Base-by-base conservation (phyloP, 2,113 vertebrate genomes). In the Calidris pygmaea region DNA sequence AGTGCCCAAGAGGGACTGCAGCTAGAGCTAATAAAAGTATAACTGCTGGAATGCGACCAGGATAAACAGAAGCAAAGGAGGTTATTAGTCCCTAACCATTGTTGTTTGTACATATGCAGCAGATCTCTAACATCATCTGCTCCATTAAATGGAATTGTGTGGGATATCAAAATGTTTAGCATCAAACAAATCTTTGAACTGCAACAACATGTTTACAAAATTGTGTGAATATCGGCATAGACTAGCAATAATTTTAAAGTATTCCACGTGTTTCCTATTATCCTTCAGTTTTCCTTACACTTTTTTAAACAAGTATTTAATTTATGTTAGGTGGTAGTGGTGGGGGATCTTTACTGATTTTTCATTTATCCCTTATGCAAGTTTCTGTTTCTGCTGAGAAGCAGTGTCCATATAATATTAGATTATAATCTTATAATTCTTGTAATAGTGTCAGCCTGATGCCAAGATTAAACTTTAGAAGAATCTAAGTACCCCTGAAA, bases 281-380 rank as follows among this genome's bases (percentile, higher is more conserved):
- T 23, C n/a, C 4, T 73, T 66, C 6, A 16, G 1, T 53, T 70
- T 74, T 45, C 8, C 34, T 67, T n/a, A 5, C 56, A 43, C 7
- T 0, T 3, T n/a, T 52, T 72, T 14, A 23, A 68, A 20, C 3
- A 26, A 1, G 2, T 37, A 19, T 53, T 63, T 55, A 32, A 52
- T 39, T 39, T 66, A 7, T 47, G 16, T 52, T 70, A 24, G 8
- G 16, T 47, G 3, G 3, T 0, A 3, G 2, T 3, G 0, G 3
- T 6, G 5, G 3, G 7, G 0, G 14, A 22, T 19, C 7, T 26
- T 24, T 29, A 13, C 5, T 81, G 53, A 24, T 45, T 86, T 62
- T 37, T 78, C 1, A 14, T 39, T n/a, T 23, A 9, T 37, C 17
- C 1, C 17, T 85, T 50, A 66, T 58, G 20, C 0, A 17, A 45